These are phyloP conservation scores for Pycnonotus jocosus DNA, from an alignment of 2,113 vertebrate species.

Conservation along the genomic window DNA sequence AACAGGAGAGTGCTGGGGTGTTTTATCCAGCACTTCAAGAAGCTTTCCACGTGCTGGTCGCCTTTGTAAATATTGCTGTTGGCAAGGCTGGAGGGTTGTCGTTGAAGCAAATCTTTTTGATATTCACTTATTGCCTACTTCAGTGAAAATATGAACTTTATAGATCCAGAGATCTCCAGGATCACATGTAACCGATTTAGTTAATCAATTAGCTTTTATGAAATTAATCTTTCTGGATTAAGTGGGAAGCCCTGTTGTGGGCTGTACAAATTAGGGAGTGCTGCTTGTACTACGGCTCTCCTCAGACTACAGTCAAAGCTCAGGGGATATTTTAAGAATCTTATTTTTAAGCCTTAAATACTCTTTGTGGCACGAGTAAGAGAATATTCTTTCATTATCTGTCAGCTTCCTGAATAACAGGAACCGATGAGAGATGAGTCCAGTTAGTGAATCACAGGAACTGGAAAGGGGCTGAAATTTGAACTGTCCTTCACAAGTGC, in stretches of 20 bases:
- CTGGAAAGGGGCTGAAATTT: background rate
- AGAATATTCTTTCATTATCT: background rate
- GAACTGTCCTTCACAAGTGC: background rate
- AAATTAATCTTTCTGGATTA: background rate
- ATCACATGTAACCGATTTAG: background rate
- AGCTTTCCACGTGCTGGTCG: background rate
- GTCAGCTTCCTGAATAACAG: background rate
- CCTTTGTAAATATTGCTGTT: background rate
- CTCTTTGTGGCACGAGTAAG: background rate
- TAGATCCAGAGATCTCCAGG: background rate
- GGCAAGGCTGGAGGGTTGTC: background rate
- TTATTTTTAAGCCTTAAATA: background rate
- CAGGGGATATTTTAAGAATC: background rate
- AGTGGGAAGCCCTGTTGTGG: background rate
- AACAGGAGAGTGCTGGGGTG: background rate
- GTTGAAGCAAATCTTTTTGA: background rate
- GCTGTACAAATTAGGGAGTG: background rate
- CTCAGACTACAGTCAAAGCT: background rate
- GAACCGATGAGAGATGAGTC: background rate
- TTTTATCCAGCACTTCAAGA: background rate
- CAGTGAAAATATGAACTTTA: background rate
- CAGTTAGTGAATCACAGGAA: background rate
- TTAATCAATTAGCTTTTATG: background rate
- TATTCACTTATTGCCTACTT: background rate
- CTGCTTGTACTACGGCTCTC: background rate